These are phyloP conservation scores for Coptotermes formosanus DNA, from an alignment of 1,140 invertebrate genomes.

Conservation along the genomic window DNA sequence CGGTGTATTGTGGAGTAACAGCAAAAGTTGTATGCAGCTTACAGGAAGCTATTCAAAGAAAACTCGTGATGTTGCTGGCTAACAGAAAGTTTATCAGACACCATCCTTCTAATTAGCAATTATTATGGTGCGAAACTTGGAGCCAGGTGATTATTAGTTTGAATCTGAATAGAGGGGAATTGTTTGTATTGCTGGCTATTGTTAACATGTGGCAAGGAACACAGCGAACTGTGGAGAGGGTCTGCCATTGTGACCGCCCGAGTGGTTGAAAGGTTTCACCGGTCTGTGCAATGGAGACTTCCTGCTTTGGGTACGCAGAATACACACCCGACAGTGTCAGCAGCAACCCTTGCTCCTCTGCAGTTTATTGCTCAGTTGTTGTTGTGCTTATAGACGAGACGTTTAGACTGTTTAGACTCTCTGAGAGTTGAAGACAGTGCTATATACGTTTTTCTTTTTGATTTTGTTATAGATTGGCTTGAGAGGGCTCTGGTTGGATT, in stretches of 20 bases:
- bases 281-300: neutral
- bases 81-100: neutral
- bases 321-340: neutral
- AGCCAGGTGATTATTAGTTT: conserved; percentile 2
- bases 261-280: neutral
- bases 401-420: no score
- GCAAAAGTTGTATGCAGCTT: neutral
- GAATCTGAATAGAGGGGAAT: neutral
- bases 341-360: neutral
- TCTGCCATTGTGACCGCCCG: neutral
- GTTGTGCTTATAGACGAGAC: neutral
- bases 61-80: neutral
- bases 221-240: neutral
- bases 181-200: neutral
- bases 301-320: neutral
- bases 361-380: neutral
- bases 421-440: no score
- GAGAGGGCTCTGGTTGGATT: no score
- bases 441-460: no score
- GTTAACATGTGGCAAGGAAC: conserved; percentile 1
- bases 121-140: neutral
- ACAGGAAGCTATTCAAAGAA: neutral
- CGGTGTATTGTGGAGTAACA: neutral
- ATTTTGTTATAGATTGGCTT: no score
- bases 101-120: conserved; percentile 9